Evolutionary conservation across 1,140 invertebrate species (phyloP), one percentile per base, ranked within the genome.

Genomic region (Belonocnema kinseyi): DNA sequence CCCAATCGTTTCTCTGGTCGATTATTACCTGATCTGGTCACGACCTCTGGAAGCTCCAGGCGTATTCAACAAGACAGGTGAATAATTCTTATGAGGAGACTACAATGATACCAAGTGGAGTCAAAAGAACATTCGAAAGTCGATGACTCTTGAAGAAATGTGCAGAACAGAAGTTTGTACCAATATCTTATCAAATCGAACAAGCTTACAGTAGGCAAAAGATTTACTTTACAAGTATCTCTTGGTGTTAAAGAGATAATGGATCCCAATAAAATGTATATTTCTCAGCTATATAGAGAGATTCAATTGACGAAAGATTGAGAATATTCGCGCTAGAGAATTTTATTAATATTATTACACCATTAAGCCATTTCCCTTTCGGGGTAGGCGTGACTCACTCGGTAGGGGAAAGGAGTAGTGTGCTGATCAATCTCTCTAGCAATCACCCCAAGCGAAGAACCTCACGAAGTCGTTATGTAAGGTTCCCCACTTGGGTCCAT

Each of bases 71-170:
- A 12, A 66, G 58, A 66, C 58, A 66, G 58, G 26, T 66, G 58
- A 66, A 33, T 66, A 66, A 66, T 40, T 66, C 58, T 14, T 26
- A 2, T 66, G 26, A 66, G 21, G 16, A 40, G 33, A 66, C 21
- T 14, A 66, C 26, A 66, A 66, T 66, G 21, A 66, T 33, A 66
- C 7, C 58, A 66, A 66, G 26, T 66, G 58, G 58, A 13, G 5
- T 66, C 58, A 26, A 66, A 61, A 66, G 58, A 14, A 40, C 58
- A 66, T 66, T 40, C 26, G 58, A 66, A 66, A 66, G 58, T 66
- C 21, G 21, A 66, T 66, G 26, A 66, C 26, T 21, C 13, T 11
- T 8, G 40, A 40, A 66, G 58, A 66, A 66, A 66, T 66, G 0
- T 66, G 21, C 58, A 26, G 21, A 12, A 66, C 58, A 66, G 58